Percentiles rank a stretch among this genome's conserved stretches.
Conservation (phyloP, 23 tunicate genomes). For the Halocynthia roretzi region DNA sequence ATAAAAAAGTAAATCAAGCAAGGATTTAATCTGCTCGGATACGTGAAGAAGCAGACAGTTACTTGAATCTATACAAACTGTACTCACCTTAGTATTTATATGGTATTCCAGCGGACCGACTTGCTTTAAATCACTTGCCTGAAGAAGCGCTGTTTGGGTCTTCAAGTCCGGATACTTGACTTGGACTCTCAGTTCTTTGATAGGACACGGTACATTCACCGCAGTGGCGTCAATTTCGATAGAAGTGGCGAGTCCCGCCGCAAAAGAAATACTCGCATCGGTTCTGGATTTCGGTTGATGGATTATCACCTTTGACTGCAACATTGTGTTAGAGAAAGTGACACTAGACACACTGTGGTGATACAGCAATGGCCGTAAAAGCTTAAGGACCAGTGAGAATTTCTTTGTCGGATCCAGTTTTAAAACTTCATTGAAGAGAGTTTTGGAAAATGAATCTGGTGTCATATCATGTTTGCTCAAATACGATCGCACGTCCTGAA, state of each 20-base stretch:
- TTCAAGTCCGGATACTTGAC: constrained; percentile 73
- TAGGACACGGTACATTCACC: constrained; percentile 56
- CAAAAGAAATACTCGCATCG: constrained; percentile 47
- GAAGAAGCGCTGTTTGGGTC: constrained; percentile 19
- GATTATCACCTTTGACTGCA: constrained; percentile 43
- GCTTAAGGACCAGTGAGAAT: constrained; percentile 56
- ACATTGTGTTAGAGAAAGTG: constrained; percentile 69
- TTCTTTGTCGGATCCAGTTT: constrained; percentile 47
- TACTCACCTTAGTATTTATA: constrained; percentile 54
- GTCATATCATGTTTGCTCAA: constrained; percentile 9
- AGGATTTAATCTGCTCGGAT: too few relatives aligned
- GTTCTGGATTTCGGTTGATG: constrained; percentile 56
- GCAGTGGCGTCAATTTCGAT: constrained; percentile 52
- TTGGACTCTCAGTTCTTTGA: constrained; percentile 52
- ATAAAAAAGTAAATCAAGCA: background rate
- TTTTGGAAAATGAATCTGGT: constrained; percentile 74
- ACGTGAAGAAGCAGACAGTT: background rate
- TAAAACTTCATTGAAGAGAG: constrained; percentile 72
- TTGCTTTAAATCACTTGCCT: constrained; percentile 45
- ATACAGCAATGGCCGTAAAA: constrained; percentile 65
- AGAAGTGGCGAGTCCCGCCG: constrained; percentile 58
- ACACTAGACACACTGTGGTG: constrained; percentile 77
- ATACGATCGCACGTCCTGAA: constrained; percentile 18
- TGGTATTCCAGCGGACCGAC: constrained; percentile 39
- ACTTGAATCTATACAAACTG: too few relatives aligned